Evolutionary conservation across 1,140 invertebrate genomes (phyloP).

Genomic region (Nebria ingens): DNA sequence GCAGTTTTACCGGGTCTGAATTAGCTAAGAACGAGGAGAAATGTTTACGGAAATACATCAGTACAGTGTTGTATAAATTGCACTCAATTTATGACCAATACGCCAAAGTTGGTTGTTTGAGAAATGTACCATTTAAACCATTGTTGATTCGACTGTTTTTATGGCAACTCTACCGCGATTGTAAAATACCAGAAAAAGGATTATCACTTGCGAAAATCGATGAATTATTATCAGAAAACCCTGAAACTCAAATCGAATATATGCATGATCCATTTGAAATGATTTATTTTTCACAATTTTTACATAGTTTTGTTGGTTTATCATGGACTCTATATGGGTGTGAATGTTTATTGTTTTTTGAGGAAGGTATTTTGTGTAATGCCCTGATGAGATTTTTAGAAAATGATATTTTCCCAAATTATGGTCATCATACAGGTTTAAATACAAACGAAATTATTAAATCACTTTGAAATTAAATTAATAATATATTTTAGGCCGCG

Average conservation of each 20-base stretch:
- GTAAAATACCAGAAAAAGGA: conserved; percentile 35
- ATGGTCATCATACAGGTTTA: conserved; percentile 33
- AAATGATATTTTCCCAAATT: conserved; percentile 34
- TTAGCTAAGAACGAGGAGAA: conserved; percentile 33
- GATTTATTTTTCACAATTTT: conserved; percentile 49
- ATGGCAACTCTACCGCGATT: conserved; percentile 48
- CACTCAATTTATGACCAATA: conserved; percentile 39
- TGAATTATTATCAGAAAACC: conserved; percentile 33
- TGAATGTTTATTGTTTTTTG: conserved; percentile 14
- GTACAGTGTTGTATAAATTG: conserved; percentile 15
- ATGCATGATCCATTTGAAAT: conserved; percentile 43
- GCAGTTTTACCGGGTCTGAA: no score
- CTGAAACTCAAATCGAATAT: conserved; percentile 33
- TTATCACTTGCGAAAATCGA: conserved; percentile 41
- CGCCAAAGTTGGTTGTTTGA: conserved; percentile 20
- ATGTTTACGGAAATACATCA: conserved; percentile 34
- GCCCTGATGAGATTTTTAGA: conserved; percentile 41
- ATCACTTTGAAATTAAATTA: no score
- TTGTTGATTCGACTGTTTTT: conserved; percentile 40
- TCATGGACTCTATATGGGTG: conserved; percentile 38
- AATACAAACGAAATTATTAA: no score
- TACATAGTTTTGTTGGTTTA: conserved; percentile 40
- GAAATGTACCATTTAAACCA: conserved; percentile 27
- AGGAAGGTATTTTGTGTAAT: conserved; percentile 32
- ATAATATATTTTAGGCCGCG: conserved; percentile 27